phyloP scores from a whole-genome alignment of 2,113 vertebrate species.

The Gavia stellata region DNA sequence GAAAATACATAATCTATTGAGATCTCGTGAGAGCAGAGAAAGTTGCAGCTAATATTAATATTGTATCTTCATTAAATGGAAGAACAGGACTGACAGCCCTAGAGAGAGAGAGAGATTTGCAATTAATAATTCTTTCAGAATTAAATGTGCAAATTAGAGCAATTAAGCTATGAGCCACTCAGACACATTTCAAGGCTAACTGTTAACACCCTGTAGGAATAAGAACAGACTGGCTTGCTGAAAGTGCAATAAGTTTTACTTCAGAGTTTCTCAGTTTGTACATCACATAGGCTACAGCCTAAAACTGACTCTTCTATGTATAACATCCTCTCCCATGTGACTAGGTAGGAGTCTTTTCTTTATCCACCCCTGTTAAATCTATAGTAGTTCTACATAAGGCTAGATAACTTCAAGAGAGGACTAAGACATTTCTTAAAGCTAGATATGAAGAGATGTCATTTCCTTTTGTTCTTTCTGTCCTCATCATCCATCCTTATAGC shows the following conservation, averaged over 20 bases:
- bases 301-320: not conserved
- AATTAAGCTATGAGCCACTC: conserved; percentile 3
- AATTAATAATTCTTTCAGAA: conserved; percentile 31
- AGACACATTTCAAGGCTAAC: not conserved
- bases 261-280: not conserved
- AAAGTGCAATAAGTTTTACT: not conserved
- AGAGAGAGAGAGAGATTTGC: not conserved
- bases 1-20: not conserved
- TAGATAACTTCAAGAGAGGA: not conserved
- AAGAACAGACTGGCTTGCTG: not conserved
- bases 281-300: not conserved
- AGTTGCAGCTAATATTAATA: not conserved
- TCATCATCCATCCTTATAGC: not conserved
- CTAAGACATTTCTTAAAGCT: not conserved
- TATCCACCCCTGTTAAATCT: not conserved
- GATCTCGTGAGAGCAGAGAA: not conserved
- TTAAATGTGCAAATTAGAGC: conserved; percentile 30
- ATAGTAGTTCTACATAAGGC: not conserved
- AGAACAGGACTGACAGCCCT: not conserved
- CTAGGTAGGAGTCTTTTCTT: not conserved
- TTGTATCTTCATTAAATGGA: not conserved
- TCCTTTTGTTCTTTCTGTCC: not conserved
- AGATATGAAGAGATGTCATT: not conserved
- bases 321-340: not conserved
- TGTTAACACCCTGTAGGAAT: not conserved